Evolutionary conservation across 2,888 invertebrate species (phyloP).

Genomic region (Luperina testacea): DNA sequence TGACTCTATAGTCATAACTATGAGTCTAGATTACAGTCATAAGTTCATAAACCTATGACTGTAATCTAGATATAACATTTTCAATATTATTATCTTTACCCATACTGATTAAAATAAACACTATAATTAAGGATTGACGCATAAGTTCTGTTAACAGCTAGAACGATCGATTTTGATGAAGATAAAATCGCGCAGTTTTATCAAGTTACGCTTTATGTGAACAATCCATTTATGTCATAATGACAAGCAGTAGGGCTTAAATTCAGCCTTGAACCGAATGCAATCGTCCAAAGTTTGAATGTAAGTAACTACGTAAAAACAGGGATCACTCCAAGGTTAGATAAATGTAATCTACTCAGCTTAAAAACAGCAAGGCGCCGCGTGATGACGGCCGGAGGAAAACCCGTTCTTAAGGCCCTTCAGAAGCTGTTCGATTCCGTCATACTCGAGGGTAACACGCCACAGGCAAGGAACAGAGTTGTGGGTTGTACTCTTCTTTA

Average conservation of each 20-base stretch:
- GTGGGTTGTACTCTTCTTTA: neutral
- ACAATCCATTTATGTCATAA: constrained; percentile 13
- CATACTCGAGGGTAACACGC: neutral
- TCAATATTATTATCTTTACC: neutral
- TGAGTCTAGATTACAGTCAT: too few species aligned
- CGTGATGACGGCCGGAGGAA: neutral
- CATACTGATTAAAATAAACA: neutral
- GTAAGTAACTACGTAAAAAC: neutral
- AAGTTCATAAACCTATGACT: neutral
- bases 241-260: constrained; percentile 2
- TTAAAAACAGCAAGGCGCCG: neutral
- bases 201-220: neutral
- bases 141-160: neutral
- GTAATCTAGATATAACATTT: constrained; percentile 23
- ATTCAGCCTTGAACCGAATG: constrained; percentile 31
- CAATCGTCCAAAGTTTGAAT: constrained; percentile 25
- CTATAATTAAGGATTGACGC: constrained; percentile 10
- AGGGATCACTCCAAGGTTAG: constrained; percentile 27
- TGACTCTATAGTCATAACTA: neutral
- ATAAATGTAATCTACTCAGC: constrained; percentile 13
- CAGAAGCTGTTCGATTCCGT: neutral
- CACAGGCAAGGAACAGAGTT: neutral
- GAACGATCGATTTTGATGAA: constrained; percentile 1
- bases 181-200: constrained; percentile 23
- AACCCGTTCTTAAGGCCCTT: neutral